A percentile compares a stretch with the other conserved stretches of the same genome.
phyloP scores from a whole-genome alignment of 2,797 vertebrate genomes.

The Clamator glandarius region DNA sequence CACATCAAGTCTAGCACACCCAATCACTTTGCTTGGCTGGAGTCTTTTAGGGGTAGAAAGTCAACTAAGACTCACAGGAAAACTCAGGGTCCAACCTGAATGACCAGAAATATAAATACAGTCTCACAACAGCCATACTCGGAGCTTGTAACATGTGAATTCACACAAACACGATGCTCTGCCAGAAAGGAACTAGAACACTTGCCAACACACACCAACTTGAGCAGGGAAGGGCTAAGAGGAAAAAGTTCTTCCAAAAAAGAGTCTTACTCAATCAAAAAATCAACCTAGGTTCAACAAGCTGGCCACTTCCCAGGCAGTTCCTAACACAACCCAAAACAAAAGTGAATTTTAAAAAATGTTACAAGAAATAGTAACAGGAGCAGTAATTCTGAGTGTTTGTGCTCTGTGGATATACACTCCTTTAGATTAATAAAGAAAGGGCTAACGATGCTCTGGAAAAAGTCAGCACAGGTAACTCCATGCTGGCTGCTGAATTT shows the following conservation, averaged over 20 bases:
- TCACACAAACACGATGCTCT: neutral
- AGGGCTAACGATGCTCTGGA: neutral
- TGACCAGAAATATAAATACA: neutral
- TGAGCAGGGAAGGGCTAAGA: neutral
- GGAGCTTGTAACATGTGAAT: neutral
- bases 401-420: neutral
- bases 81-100: neutral
- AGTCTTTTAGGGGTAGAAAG: neutral
- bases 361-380: neutral
- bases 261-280: neutral
- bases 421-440: neutral
- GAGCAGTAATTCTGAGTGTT: neutral
- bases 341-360: neutral
- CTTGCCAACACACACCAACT: neutral
- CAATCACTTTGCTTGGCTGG: neutral
- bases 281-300: neutral
- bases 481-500: neutral
- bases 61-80: neutral
- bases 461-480: neutral
- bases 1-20: fast-evolving
- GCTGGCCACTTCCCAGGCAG: neutral
- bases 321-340: neutral
- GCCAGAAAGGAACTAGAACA: neutral
- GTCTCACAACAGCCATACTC: neutral
- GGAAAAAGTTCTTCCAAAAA: neutral